Evolutionary conservation across 2,113 vertebrate species (phyloP), one percentile per base, ranked within the genome.

Genomic region (Myotis brandtii): DNA sequence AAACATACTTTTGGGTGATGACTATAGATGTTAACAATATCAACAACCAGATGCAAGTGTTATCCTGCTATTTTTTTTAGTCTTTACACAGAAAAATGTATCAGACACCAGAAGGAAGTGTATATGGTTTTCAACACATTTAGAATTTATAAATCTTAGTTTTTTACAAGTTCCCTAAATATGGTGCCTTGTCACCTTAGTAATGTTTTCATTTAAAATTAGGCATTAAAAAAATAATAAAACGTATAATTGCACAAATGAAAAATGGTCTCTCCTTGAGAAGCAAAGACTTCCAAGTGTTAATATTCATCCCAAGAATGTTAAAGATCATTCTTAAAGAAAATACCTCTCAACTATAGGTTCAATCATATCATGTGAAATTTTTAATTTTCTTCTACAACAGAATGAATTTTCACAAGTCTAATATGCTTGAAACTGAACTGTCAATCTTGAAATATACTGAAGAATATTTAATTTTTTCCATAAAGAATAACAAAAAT

Each of bases 281-380:
- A 93, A 77, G 6, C 1, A 77, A 87, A 84, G n/a, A 59, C 11
- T 88, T 87, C 46, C n/a, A 96, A 92, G 81, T 76, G 20, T 32
- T 77, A 46, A 10, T 48, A 72, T 96, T 90, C 76, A 48, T 64
- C 83, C 92, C 25, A 17, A 30, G 88, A 95, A 69, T 81, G 21
- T 70, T 81, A 85, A 95, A 62, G 37, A 94, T 20, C 23, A 79
- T 87, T 84, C 91, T 77, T 84, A 34, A 93, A 93, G 21, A 93
- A 97, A 95, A 66, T 88, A 40, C 54, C 64, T 92, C 70, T 84
- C 73, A 32, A 70, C 85, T 83, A 88, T 95, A 93, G 92, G 50
- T 62, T 95, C 40, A 93, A 52, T 69, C 64, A 84, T n/a, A 89
- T 85, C 50, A 76, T 66, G 18, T 84, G 75, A 94, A 92, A 72